Base-by-base conservation (phyloP, 2,888 invertebrate genomes). In the Ferdinandea cuprea region DNA sequence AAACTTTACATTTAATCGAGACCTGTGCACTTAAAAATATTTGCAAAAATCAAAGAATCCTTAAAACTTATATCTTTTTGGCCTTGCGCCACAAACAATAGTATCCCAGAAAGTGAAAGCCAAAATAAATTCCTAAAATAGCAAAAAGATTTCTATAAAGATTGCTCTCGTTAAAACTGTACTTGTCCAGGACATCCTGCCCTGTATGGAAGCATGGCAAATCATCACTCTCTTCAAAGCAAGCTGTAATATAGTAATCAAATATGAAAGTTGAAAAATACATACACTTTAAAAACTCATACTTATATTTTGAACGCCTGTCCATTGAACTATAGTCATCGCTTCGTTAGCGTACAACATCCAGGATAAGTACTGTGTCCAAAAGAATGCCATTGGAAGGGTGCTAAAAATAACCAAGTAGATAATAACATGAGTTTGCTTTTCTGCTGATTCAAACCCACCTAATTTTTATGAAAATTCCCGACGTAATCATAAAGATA, bases 301-400 rank as follows among this genome's bases (percentile, higher is more conserved):
- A 91, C 91, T 89, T 37, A 91, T 91, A 83, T 91, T 91, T 68
- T 93, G 92, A 1, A 96, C 92, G 9, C 94, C 94, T 61, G 93
- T 92, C 97, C 96, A 97, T 87, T 97, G 97, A 11, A 95, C 91
- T 85, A 96, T 95, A 58, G 94, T 94, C 91, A 97, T 93, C 0
- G 95, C 95, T 92, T 97, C 97, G 86, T 96, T 96, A 9, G 96
- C 95, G 90, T 97, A 96, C 93, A 96, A 94, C 87, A 97, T 92
- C 97, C 97, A 97, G 0, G 96, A 97, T 4, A 96, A 88, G 87
- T 96, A 94, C 85, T 95, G 94, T 1, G 95, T 93, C 96, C 96
- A 97, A 15, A 93, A 92, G 61, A 96, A 91, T 80, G 94, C 93
- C 87, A 91, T 90, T 2, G 96, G 95, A 86, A 96, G 91, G 0